Evolutionary conservation across 2,888 invertebrate genomes (phyloP).

Genomic region (Drosophila phalerata): DNA sequence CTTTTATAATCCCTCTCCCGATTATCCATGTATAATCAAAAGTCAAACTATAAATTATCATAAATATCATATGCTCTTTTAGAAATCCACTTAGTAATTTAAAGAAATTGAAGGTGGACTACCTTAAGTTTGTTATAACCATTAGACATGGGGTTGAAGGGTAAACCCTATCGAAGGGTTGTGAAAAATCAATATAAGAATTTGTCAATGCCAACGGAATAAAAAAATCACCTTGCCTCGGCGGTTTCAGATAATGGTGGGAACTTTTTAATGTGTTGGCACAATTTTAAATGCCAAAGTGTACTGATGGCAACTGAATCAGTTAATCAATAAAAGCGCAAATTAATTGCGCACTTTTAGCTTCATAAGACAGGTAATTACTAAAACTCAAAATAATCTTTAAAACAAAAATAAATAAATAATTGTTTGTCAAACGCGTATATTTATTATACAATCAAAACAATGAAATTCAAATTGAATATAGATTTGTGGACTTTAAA

Average conservation of each 20-base stretch:
- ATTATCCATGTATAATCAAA: too few species aligned
- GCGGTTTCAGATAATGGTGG: conserved; percentile 4
- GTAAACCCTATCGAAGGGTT: neutral
- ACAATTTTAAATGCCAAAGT: neutral
- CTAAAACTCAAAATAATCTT: neutral
- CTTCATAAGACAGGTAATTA: neutral
- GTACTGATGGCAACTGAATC: neutral
- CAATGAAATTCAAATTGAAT: conserved; percentile 14
- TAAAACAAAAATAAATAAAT: conserved; percentile 12
- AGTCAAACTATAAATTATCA: too few species aligned
- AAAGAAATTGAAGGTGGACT: too few species aligned
- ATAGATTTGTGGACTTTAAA: conserved; percentile 2
- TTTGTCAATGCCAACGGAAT: neutral
- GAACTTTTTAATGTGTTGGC: neutral
- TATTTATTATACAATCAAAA: conserved; percentile 18
- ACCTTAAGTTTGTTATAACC: neutral
- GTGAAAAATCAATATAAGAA: conserved; percentile 5
- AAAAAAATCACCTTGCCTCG: neutral
- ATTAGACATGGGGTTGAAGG: neutral
- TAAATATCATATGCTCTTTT: too few species aligned
- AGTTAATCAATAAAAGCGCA: conserved; percentile 5
- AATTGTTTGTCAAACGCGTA: conserved; percentile 17
- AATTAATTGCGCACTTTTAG: conserved; percentile 1
- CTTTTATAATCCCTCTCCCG: too few species aligned
- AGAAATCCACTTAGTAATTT: too few species aligned